Conservation (phyloP, 2,888 invertebrate species). For the Steinernema hermaphroditum region DNA sequence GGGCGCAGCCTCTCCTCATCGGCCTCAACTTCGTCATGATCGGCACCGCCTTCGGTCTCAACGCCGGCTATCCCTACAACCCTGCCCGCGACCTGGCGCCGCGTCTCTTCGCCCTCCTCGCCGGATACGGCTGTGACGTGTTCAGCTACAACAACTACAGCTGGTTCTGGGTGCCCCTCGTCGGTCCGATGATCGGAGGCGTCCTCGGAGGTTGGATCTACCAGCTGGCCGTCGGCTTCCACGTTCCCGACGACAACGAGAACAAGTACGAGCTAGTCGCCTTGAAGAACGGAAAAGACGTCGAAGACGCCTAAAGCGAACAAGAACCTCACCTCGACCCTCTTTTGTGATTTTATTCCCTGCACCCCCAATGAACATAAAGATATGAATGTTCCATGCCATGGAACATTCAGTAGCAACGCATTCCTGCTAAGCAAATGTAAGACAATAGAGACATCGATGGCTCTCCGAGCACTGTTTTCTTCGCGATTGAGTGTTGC, state of each 20-base stretch:
- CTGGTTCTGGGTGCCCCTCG: constrained; percentile 71
- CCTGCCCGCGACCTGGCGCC: constrained; percentile 66
- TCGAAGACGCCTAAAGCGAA: neutral
- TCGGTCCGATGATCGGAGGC: constrained; percentile 70
- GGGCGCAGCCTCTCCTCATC: constrained; percentile 33
- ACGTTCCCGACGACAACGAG: constrained; percentile 65
- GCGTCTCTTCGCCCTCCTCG: constrained; percentile 69
- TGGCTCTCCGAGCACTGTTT: no score
- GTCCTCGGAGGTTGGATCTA: constrained; percentile 68
- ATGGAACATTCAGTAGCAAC: no score
- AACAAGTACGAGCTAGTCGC: constrained; percentile 45
- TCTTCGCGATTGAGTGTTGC: no score
- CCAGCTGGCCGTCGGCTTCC: constrained; percentile 69
- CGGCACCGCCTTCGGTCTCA: constrained; percentile 50
- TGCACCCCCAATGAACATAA: no score
- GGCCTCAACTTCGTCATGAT: constrained; percentile 43
- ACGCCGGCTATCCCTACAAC: constrained; percentile 45
- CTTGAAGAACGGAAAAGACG: constrained; percentile 34
- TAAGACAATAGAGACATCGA: no score
- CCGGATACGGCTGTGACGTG: constrained; percentile 68
- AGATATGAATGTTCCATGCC: no score
- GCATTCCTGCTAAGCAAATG: no score
- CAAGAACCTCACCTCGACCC: no score
- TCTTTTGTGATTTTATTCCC: no score
- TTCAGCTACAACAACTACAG: constrained; percentile 65